Conservation (phyloP, 2,888 invertebrate genomes). For the Bombyx huttoni region DNA sequence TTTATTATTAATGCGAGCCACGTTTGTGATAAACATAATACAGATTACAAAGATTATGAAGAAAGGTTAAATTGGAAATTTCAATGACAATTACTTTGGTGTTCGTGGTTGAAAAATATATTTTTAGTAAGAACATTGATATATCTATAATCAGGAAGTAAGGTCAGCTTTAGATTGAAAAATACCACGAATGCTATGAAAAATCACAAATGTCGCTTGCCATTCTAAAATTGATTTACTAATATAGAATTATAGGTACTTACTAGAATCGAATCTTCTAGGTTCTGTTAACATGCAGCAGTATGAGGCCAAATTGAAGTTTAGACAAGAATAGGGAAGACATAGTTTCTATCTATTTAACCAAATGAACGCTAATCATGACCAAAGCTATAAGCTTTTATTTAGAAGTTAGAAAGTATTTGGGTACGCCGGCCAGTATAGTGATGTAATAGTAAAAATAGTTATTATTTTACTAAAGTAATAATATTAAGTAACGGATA, state of each 20-base stretch:
- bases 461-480: slow-evolving; percentile 2
- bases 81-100: too few species aligned
- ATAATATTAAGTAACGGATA: too few species aligned
- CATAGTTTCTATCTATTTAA: slow-evolving; percentile 31
- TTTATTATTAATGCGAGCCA: slow-evolving; percentile 1
- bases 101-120: too few species aligned
- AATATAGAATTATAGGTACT: too few species aligned
- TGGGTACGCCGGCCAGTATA: slow-evolving; percentile 13
- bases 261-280: neutral
- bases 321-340: slow-evolving; percentile 27
- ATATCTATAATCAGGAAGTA: too few species aligned
- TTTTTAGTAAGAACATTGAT: too few species aligned
- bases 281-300: neutral
- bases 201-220: neutral
- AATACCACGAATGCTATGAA: too few species aligned
- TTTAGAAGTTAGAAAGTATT: slow-evolving; percentile 24
- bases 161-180: too few species aligned
- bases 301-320: slow-evolving; percentile 44
- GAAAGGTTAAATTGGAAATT: too few species aligned
- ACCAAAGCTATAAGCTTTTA: slow-evolving; percentile 68
- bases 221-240: too few species aligned
- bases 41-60: neutral
- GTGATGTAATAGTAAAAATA: slow-evolving; percentile 6
- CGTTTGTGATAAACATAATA: neutral
- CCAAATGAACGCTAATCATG: slow-evolving; percentile 47